These are phyloP conservation scores for Aramus guarauna DNA, from an alignment of 2,113 vertebrate species.

Conservation along the genomic window DNA sequence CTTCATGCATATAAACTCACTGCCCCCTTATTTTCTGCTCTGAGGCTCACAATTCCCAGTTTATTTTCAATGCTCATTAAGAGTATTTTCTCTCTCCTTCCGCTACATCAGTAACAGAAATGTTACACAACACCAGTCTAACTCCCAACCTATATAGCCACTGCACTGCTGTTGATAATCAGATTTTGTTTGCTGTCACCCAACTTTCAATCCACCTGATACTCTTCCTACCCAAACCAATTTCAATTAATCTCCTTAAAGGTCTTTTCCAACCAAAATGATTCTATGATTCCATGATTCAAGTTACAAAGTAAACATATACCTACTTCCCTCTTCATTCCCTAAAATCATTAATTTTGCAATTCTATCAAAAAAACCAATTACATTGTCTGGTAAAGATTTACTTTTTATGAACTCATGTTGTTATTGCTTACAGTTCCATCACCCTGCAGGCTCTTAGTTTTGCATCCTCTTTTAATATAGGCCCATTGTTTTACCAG, in stretches of 20 bases:
- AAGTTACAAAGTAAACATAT: neutral
- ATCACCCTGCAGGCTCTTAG: neutral
- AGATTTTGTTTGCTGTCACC: neutral
- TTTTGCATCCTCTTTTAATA: constrained; percentile 9
- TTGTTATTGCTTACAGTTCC: neutral
- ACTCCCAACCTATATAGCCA: neutral
- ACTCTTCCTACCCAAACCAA: neutral
- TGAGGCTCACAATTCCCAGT: neutral
- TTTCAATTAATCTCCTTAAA: neutral
- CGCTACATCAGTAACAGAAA: neutral
- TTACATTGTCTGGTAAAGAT: neutral
- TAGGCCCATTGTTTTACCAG: constrained; percentile 8
- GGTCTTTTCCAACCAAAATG: no score
- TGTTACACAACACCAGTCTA: neutral
- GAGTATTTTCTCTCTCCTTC: neutral
- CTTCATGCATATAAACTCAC: neutral
- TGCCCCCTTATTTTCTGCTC: neutral
- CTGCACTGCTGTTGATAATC: neutral
- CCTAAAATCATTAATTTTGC: constrained; percentile 20
- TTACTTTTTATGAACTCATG: constrained; percentile 2
- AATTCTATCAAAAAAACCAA: constrained; percentile 17
- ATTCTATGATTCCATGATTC: neutral
- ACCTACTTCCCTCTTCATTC: neutral
- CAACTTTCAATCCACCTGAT: neutral
- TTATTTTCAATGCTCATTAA: constrained; percentile 28